These are phyloP conservation scores for Sciurus niger DNA, from an alignment of 2,113 vertebrate genomes.

Conservation along the genomic window DNA sequence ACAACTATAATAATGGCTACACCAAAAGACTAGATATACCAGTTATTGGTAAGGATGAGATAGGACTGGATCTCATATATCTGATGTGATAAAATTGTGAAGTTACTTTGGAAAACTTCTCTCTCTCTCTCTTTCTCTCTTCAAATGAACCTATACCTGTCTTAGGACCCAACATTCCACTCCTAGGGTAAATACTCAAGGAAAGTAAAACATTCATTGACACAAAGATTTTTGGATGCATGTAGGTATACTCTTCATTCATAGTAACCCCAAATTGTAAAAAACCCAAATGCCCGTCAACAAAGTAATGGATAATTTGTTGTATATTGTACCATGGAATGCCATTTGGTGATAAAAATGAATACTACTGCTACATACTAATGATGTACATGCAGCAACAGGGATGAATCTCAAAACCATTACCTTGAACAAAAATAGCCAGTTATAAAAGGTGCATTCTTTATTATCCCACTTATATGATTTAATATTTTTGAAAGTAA, in stretches of 20 bases:
- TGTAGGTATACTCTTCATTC: neutral
- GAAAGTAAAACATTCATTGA: neutral
- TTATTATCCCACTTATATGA: neutral
- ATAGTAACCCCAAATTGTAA: neutral
- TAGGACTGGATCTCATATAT: neutral
- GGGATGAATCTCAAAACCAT: neutral
- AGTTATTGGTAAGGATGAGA: neutral
- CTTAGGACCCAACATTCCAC: neutral
- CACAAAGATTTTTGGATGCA: neutral
- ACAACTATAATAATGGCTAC: neutral
- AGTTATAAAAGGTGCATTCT: neutral
- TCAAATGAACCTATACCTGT: neutral
- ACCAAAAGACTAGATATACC: neutral
- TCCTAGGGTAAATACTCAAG: neutral
- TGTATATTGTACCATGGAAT: neutral
- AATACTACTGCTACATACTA: neutral
- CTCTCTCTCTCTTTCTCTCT: neutral
- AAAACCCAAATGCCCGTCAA: neutral
- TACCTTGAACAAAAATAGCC: neutral
- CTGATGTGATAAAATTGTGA: neutral
- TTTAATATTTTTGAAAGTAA: neutral
- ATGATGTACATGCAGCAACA: neutral
- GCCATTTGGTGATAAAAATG: neutral
- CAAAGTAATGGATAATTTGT: neutral
- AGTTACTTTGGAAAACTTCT: neutral